Evolutionary conservation across 2,797 vertebrate species (phyloP), one percentile per base, ranked within the genome.

Genomic region (Platyrinchus mystaceus): DNA sequence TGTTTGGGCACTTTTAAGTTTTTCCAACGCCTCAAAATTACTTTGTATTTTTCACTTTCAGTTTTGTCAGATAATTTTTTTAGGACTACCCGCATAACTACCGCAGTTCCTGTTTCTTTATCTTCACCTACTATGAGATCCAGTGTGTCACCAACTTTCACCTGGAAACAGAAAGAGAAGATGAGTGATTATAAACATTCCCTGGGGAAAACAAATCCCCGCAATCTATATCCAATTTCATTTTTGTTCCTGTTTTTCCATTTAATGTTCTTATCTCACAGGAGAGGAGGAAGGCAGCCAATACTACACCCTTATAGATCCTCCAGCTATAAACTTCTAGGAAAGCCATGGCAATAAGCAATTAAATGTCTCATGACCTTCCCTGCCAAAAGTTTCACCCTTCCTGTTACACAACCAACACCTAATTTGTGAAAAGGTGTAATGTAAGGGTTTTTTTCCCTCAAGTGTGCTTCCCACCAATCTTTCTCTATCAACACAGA

Each of bases 11-110:
- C 97, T 89, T 98, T 98, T 23, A 99, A 63, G 62, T 63, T 91
- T 94, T 99, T 99, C 99, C 99, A 99, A 26, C 98, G 98, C 37
- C 99, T 98, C 75, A 99, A 62, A 74, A 98, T 60, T 44, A 99
- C 98, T 97, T 97, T 98, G 96, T 98, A 95, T 95, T 98, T 99
- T 34, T 99, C 98, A 56, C 86, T 97, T 34, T 97, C 95, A 2
- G 95, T 98, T 77, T 98, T 98, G 37, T 97, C 96, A 7, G 97
- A 95, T 26, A 98, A 95, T 87, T 97, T 98, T 94, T 96, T 98
- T 46, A 99, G 93, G 81, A 99, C 94, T 71, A 99, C 98, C 89
- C 99, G 98, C 98, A 99, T 99, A 70, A 99, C 96, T 41, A 97
- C 98, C 55, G 98, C 98, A 1, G 97, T 98, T 97, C 98, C 98